Percentiles rank a stretch among this genome's conserved stretches.
phyloP scores from a whole-genome alignment of 2,797 vertebrate genomes.

The Amphiprion clarkii region DNA sequence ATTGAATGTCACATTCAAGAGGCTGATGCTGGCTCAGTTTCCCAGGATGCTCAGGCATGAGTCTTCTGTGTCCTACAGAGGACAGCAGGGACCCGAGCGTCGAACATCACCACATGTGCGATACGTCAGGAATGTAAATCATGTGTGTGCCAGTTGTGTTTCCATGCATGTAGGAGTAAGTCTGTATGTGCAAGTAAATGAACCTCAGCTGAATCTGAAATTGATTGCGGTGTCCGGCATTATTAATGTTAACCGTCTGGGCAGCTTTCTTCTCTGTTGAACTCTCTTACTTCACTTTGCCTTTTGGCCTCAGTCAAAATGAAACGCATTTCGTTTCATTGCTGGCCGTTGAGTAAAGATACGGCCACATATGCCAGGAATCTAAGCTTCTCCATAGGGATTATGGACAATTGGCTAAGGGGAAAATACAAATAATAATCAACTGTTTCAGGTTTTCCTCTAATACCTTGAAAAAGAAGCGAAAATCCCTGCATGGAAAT shows the following conservation, averaged over 20 bases:
- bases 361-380: constrained; percentile 62
- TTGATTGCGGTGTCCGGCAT: constrained; percentile 61
- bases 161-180: constrained; percentile 28
- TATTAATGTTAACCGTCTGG: constrained; percentile 59
- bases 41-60: constrained; percentile 28
- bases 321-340: constrained; percentile 54
- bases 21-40: constrained; percentile 28
- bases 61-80: constrained; percentile 56
- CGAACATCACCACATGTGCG: constrained; percentile 13
- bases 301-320: constrained; percentile 53
- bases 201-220: constrained; percentile 48
- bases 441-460: constrained; percentile 70
- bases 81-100: constrained; percentile 43
- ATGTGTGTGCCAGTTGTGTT: constrained; percentile 21
- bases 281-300: constrained; percentile 52
- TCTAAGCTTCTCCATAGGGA: constrained; percentile 75
- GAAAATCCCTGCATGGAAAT: constrained; percentile 62
- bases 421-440: constrained; percentile 73
- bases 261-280: constrained; percentile 44
- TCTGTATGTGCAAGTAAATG: constrained; percentile 47
- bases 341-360: constrained; percentile 69
- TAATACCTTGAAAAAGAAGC: constrained; percentile 63
- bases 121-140: constrained; percentile 48
- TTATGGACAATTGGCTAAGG: constrained; percentile 76
- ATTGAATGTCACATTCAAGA: constrained; percentile 69